These are phyloP conservation scores for Diorhabda elongata DNA, from an alignment of 1,140 invertebrate species.

Conservation along the genomic window DNA sequence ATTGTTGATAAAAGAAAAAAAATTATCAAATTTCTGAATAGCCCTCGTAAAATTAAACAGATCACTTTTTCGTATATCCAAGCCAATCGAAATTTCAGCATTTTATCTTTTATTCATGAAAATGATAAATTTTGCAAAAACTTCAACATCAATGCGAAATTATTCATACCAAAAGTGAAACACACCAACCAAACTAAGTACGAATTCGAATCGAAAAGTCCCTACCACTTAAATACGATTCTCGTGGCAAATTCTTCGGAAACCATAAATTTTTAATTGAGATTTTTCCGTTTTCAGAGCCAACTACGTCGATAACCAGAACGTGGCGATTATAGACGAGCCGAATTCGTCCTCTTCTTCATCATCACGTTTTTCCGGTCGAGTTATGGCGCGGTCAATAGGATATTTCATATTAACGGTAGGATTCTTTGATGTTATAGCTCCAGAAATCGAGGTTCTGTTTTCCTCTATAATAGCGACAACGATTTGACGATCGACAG, in stretches of 20 bases:
- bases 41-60: too few relatives aligned
- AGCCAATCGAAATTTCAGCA: too few relatives aligned
- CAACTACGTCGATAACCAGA: slow-evolving; percentile 18
- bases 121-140: not conserved
- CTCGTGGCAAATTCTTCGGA: not conserved
- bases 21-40: too few relatives aligned
- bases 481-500: slow-evolving; percentile 12
- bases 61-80: too few relatives aligned
- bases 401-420: not conserved
- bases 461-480: slow-evolving; percentile 3
- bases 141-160: slow-evolving; percentile 29
- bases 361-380: not conserved
- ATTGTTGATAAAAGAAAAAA: too few relatives aligned
- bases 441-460: not conserved
- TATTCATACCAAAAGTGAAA: slow-evolving; percentile 23
- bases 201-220: not conserved
- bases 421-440: not conserved
- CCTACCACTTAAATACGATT: not conserved
- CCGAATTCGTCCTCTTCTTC: not conserved
- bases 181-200: not conserved
- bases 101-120: not conserved
- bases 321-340: not conserved
- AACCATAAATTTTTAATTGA: not conserved
- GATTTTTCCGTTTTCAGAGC: slow-evolving; percentile 7
- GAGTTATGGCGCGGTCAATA: not conserved